phyloP scores from a whole-genome alignment of 2,113 vertebrate species.

The Acrocephalus arundinaceus region DNA sequence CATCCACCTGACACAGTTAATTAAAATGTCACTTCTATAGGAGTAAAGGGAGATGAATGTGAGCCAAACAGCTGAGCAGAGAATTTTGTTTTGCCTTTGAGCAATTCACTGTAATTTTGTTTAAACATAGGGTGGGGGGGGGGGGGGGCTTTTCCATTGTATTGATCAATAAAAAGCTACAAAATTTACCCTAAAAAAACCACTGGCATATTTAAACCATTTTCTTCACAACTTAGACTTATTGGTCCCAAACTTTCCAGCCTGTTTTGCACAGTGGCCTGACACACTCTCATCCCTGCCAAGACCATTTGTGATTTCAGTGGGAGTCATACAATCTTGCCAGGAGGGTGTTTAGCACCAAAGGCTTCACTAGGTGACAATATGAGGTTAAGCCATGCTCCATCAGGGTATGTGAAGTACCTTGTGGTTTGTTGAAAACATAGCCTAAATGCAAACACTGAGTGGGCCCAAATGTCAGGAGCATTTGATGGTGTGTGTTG shows the following conservation, averaged over 20 bases:
- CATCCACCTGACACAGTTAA: conserved; percentile 67
- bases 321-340: not conserved
- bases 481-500: not conserved
- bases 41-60: conserved; percentile 66
- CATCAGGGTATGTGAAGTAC: not conserved
- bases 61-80: conserved; percentile 69
- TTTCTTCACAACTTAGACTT: not conserved
- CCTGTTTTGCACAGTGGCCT: not conserved
- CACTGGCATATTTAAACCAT: not conserved
- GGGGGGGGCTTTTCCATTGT: not conserved
- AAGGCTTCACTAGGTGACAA: not conserved
- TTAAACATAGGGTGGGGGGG: conserved; percentile 19
- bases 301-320: not conserved
- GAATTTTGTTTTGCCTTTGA: conserved; percentile 67
- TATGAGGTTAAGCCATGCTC: not conserved
- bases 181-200: not conserved
- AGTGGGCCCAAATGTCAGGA: not conserved
- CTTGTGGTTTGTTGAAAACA: not conserved
- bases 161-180: conserved; percentile 17
- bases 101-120: conserved; percentile 60
- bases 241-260: not conserved
- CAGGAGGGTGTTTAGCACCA: not conserved
- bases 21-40: conserved; percentile 66
- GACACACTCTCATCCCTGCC: not conserved
- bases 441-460: not conserved